Evolutionary conservation across 2,888 invertebrate species (phyloP).

Genomic region (Lepidocyrtinus sp.): DNA sequence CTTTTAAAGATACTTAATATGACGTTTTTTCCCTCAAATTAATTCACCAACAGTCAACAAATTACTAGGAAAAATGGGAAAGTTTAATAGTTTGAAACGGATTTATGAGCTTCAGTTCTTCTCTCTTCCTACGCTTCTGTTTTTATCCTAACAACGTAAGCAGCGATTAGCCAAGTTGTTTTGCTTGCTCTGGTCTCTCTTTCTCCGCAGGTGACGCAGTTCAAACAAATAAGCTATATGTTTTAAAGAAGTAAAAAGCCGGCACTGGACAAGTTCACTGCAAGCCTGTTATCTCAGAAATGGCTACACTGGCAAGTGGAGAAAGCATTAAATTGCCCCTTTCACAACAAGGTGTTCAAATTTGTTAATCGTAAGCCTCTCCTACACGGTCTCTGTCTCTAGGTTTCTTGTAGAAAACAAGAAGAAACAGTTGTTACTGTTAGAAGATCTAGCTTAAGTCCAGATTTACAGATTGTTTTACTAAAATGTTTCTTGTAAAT

Average conservation of each 20-base stretch:
- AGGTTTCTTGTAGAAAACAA: not conserved
- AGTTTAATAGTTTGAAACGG: slow-evolving; percentile 55
- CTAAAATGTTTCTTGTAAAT: slow-evolving; percentile 14
- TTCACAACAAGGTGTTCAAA: not conserved
- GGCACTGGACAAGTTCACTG: not conserved
- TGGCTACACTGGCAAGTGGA: slow-evolving; percentile 4
- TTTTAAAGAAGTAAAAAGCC: not conserved
- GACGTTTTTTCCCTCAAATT: slow-evolving; percentile 48
- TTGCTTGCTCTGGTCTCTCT: too few relatives aligned
- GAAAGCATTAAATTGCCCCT: slow-evolving; percentile 1
- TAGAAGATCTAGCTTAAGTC: slow-evolving; percentile 14
- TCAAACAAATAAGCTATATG: not conserved
- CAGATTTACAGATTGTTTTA: slow-evolving; percentile 5
- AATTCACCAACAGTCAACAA: slow-evolving; percentile 45
- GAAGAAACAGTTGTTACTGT: not conserved
- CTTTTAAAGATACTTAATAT: slow-evolving; percentile 36
- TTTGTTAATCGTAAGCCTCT: not conserved
- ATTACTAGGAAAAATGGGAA: slow-evolving; percentile 55
- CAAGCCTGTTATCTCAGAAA: too few relatives aligned
- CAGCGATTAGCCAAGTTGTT: not conserved
- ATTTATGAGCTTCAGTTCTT: slow-evolving; percentile 40
- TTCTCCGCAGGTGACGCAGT: not conserved
- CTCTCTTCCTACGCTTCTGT: not conserved
- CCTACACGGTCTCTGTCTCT: not conserved
- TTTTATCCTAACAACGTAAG: not conserved